These are phyloP conservation scores for Siniperca obscura DNA, from an alignment of 2,797 vertebrate genomes.

Conservation along the genomic window DNA sequence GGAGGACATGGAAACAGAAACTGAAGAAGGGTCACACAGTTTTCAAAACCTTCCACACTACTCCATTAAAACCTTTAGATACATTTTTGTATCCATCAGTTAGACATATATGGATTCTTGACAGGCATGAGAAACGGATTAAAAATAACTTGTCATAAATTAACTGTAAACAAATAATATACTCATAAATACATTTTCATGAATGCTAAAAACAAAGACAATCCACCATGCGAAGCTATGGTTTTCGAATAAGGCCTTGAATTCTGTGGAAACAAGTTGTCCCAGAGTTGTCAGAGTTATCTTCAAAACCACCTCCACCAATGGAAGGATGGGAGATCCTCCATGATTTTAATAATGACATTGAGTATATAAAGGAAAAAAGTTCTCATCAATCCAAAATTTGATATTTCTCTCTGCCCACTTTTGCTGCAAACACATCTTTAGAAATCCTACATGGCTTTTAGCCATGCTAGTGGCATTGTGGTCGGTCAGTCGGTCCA, in stretches of 20 bases:
- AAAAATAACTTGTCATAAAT: not conserved
- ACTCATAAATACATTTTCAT: not conserved
- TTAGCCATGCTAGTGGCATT: not conserved
- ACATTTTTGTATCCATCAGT: not conserved
- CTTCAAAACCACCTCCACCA: not conserved
- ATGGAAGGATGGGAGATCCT: not conserved
- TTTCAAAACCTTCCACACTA: slow-evolving; percentile 28
- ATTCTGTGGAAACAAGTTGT: not conserved
- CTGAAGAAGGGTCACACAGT: slow-evolving; percentile 27
- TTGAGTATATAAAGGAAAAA: not conserved
- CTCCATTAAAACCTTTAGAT: slow-evolving; percentile 6
- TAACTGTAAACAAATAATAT: not conserved
- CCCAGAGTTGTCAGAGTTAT: not conserved
- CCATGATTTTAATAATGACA: not conserved
- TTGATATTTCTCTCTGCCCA: not conserved
- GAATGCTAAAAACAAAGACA: not conserved
- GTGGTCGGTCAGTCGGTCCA: not conserved
- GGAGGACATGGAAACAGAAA: slow-evolving; percentile 62
- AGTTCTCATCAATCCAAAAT: not conserved
- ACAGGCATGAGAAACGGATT: not conserved
- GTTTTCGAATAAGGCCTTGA: not conserved
- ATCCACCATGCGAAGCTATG: not conserved
- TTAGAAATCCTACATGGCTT: not conserved
- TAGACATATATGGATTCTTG: not conserved
- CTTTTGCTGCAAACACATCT: not conserved